These are phyloP conservation scores for Ceratoteleas bidentatus DNA, from an alignment of 1,140 invertebrate species.

Conservation along the genomic window DNA sequence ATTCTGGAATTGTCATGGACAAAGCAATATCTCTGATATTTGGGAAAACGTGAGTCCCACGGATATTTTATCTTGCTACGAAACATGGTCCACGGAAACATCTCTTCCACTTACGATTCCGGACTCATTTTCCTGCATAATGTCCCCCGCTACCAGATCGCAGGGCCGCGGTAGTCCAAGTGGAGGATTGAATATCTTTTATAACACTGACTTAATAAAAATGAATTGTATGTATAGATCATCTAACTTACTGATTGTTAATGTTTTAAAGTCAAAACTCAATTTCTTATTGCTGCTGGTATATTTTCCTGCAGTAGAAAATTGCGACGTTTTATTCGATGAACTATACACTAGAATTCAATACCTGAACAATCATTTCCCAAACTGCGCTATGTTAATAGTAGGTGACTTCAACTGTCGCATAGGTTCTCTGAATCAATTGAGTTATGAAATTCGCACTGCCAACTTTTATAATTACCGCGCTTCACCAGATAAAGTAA, in stretches of 20 bases:
- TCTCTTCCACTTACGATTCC: not conserved
- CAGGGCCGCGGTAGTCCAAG: not conserved
- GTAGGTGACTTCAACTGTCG: constrained; percentile 7
- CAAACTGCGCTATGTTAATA: too few relatives aligned
- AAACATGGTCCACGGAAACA: not conserved
- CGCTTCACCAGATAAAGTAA: not conserved
- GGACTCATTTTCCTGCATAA: not conserved
- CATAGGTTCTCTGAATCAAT: not conserved
- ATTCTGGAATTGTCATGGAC: not conserved
- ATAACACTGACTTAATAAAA: too few relatives aligned
- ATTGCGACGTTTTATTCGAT: too few relatives aligned
- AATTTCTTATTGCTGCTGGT: too few relatives aligned
- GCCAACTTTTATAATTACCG: not conserved
- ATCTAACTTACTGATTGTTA: too few relatives aligned
- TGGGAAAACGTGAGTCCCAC: not conserved
- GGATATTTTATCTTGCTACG: not conserved
- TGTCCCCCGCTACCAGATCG: not conserved
- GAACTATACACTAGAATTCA: too few relatives aligned
- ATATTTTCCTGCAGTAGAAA: too few relatives aligned
- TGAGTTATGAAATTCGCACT: not conserved
- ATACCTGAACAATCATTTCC: too few relatives aligned
- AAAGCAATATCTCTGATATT: not conserved
- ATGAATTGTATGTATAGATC: too few relatives aligned
- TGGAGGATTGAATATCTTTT: not conserved
- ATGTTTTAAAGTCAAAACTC: too few relatives aligned